Conservation (phyloP, 2,888 invertebrate genomes). For the Calameuta idolon region DNA sequence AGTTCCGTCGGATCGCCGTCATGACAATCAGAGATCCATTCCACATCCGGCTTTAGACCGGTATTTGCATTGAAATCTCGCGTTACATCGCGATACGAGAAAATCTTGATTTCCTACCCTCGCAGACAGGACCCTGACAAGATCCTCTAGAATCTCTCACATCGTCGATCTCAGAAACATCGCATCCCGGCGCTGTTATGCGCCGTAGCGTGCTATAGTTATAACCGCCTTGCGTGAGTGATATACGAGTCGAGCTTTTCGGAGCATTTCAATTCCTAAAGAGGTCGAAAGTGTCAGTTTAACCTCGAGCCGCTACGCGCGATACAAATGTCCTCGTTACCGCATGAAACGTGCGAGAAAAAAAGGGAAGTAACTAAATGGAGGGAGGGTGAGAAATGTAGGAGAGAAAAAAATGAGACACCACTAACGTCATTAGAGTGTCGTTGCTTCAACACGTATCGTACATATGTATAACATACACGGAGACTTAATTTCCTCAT, state of each 20-base stretch:
- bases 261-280: slow-evolving; percentile 5
- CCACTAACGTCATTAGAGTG: slow-evolving; percentile 1
- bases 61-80: neutral
- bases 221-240: neutral
- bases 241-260: neutral
- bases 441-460: neutral
- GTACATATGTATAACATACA: neutral
- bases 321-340: slow-evolving; percentile 53
- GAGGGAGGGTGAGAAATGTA: neutral
- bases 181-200: neutral
- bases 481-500: slow-evolving; percentile 15
- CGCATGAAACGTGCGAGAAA: slow-evolving; percentile 6
- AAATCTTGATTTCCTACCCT: neutral
- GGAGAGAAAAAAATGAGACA: neutral
- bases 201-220: neutral
- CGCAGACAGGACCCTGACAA: neutral
- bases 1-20: neutral
- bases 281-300: neutral
- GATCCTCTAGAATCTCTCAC: neutral
- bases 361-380: slow-evolving; percentile 8
- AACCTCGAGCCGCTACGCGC: neutral
- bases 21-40: neutral
- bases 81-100: neutral
- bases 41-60: neutral
- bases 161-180: neutral